phyloP scores from a whole-genome alignment of 2,797 vertebrate genomes.

The Pachyuromys duprasi region DNA sequence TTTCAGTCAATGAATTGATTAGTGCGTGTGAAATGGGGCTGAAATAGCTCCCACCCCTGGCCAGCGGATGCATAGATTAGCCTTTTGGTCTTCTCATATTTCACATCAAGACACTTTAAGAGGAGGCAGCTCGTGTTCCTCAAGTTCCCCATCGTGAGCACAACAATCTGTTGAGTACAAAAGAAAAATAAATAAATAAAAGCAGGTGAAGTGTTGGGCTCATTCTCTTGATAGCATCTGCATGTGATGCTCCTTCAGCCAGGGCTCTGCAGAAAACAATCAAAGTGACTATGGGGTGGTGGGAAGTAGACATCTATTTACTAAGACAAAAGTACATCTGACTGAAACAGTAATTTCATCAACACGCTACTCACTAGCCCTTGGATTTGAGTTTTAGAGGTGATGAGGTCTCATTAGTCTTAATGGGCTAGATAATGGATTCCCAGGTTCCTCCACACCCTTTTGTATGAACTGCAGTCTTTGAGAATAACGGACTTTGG shows the following conservation, averaged over 20 bases:
- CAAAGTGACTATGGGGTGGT: not conserved
- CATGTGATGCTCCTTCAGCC: not conserved
- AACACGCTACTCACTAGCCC: not conserved
- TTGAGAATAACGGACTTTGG: conserved; percentile 20
- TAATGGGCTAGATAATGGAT: conserved; percentile 9
- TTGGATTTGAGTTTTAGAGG: conserved; percentile 37
- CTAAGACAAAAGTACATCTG: not conserved
- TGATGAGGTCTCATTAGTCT: conserved; percentile 18
- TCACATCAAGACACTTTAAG: conserved; percentile 76
- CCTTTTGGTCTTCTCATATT: conserved; percentile 82
- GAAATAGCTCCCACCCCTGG: conserved; percentile 65
- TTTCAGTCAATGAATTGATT: conserved; percentile 85
- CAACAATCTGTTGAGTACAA: conserved; percentile 83
- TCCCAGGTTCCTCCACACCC: not conserved
- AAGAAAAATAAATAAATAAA: conserved; percentile 82
- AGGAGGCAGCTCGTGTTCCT: conserved; percentile 69
- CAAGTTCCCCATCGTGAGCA: conserved; percentile 68
- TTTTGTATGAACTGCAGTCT: conserved; percentile 37
- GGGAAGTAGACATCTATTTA: not conserved
- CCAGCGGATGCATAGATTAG: conserved; percentile 82
- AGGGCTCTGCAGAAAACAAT: not conserved
- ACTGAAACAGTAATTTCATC: not conserved
- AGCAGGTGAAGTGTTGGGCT: conserved; percentile 55
- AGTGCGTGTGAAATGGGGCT: conserved; percentile 78
- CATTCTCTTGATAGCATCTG: not conserved